Evolutionary conservation across 2,888 invertebrate genomes (phyloP).

Genomic region (Drosophila melanocephala): DNA sequence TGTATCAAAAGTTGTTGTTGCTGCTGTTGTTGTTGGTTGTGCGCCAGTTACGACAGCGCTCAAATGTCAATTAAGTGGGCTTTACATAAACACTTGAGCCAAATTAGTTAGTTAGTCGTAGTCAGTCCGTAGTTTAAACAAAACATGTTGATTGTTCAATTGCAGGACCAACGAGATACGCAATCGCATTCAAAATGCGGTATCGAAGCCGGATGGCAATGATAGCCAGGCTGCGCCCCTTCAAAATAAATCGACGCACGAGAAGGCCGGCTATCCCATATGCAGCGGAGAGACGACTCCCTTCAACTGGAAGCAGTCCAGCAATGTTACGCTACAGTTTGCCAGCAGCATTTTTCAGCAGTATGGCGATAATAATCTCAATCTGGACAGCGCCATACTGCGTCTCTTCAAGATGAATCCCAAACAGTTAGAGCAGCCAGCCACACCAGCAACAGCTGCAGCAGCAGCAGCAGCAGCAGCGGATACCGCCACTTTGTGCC

Average conservation of each 20-base stretch:
- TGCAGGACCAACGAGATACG: slow-evolving; percentile 82
- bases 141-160: slow-evolving; percentile 35
- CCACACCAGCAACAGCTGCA: slow-evolving; percentile 2
- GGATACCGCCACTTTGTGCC: slow-evolving; percentile 30
- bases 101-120: slow-evolving; percentile 51
- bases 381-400: slow-evolving; percentile 83
- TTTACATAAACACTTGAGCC: slow-evolving; percentile 78
- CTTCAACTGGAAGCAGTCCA: slow-evolving; percentile 81
- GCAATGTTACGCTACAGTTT: slow-evolving; percentile 83
- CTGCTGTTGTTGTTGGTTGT: slow-evolving; percentile 39
- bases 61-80: slow-evolving; percentile 79
- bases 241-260: slow-evolving; percentile 77
- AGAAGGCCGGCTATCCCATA: slow-evolving; percentile 84
- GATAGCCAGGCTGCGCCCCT: slow-evolving; percentile 49
- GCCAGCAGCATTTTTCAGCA: slow-evolving; percentile 83
- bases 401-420: slow-evolving; percentile 83
- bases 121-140: slow-evolving; percentile 17
- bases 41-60: slow-evolving; percentile 60
- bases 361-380: slow-evolving; percentile 71
- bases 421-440: slow-evolving; percentile 25
- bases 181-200: slow-evolving; percentile 77
- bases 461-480: slow-evolving; percentile 11
- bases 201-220: slow-evolving; percentile 58
- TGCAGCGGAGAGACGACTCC: slow-evolving; percentile 83
- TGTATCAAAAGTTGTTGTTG: slow-evolving; percentile 5